Evolutionary conservation across 2,888 invertebrate genomes (phyloP), one percentile per base, ranked within the genome.

Genomic region (Acanthosepion pharaonis): DNA sequence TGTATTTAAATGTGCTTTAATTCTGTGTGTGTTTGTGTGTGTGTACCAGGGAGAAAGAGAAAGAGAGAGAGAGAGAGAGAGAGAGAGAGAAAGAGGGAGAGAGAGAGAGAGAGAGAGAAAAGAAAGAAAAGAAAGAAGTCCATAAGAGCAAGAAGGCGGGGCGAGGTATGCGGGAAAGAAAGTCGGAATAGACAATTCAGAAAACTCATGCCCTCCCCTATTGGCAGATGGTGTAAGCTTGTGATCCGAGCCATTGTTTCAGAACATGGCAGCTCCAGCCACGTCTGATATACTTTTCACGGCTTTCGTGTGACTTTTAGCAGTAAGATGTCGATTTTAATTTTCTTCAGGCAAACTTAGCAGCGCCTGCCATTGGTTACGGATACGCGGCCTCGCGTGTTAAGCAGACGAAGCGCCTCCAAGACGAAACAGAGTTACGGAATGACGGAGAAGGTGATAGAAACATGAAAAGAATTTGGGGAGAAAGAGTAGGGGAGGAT

Each of bases 201-300:
- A 33, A 78, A 78, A 78, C 9, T 18, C 78, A 15, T 18, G 9
- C 78, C 9, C n/a, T 9, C n/a, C n/a, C 15, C 5, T 78, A 33
- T 15, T 92, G 92, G 42, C 92, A 92, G 49, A 92, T 92, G 92
- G 48, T 92, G 92, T 92, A 92, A 92, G 92, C 92, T n/a, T 92
- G 49, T 51, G 92, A 92, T 20, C 49, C 15, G 92, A 92, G 28
- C 9, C 48, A 49, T 51, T 92, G 48, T 92, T 48, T 15, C 92
- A 28, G 33, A 92, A 92, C 25, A 20, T 92, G 92, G 49, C 92
- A 92, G 92, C 28, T 92, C 28, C 92, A 49, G 23, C 92, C 51
- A 92, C 92, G 92, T 49, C 25, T 92, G 51, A 92, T 92, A 92
- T 92, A 92, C 92, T 92, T 92, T 92, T 92, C 92, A 92, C 92